phyloP scores from a whole-genome alignment of 2,888 invertebrate genomes.

The Cordilura impudica region DNA sequence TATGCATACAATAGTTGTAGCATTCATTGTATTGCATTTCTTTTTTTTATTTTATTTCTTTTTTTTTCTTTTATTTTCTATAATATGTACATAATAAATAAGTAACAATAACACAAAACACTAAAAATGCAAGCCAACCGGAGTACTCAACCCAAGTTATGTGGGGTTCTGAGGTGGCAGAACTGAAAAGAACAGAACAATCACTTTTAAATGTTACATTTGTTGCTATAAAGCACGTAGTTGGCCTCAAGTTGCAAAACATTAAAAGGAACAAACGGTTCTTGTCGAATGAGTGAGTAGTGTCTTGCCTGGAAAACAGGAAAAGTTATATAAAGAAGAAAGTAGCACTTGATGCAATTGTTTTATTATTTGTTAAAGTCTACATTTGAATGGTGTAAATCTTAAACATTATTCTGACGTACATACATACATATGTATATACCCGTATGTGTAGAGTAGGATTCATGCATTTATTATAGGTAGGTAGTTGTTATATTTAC shows the following conservation, averaged over 20 bases:
- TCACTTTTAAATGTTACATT: slow-evolving; percentile 32
- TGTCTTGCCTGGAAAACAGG: slow-evolving; percentile 3
- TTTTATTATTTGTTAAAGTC: slow-evolving; percentile 33
- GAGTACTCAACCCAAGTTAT: slow-evolving; percentile 1
- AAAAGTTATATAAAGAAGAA: slow-evolving; percentile 21
- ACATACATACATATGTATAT: neutral
- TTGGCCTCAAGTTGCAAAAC: slow-evolving; percentile 32
- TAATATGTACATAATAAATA: slow-evolving; percentile 9
- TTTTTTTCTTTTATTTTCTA: neutral
- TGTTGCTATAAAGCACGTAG: slow-evolving; percentile 33
- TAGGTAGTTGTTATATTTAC: slow-evolving; percentile 11
- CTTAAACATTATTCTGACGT: neutral
- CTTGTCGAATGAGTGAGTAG: slow-evolving; percentile 15
- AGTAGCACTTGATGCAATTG: slow-evolving; percentile 46
- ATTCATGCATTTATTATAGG: slow-evolving; percentile 13
- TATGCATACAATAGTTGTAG: neutral
- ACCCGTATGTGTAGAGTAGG: neutral
- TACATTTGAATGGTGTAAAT: slow-evolving; percentile 17
- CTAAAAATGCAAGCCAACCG: neutral
- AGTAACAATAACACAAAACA: slow-evolving; percentile 8
- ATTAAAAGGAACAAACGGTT: slow-evolving; percentile 31
- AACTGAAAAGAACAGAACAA: neutral
- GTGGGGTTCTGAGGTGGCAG: neutral
- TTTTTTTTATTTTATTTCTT: neutral
- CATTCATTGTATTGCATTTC: neutral